A percentile compares a stretch with the other conserved stretches of the same genome.
Evolutionary conservation across 2,797 vertebrate genomes (phyloP).

Genomic region (Poecilia velifera): DNA sequence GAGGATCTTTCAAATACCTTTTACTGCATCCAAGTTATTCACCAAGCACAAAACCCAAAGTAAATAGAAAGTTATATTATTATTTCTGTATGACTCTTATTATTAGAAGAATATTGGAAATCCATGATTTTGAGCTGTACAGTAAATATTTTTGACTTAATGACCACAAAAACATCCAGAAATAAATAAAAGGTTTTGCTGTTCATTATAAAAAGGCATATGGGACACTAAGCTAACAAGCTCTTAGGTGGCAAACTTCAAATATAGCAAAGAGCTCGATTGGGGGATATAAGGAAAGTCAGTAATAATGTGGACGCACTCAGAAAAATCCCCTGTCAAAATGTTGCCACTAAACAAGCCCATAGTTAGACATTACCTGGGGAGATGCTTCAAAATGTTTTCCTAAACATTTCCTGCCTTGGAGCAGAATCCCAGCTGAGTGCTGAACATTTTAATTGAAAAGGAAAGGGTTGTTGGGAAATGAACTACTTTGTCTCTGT

Average conservation of each 20-base stretch:
- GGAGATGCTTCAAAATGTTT: slow-evolving; percentile 49
- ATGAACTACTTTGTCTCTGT: slow-evolving; percentile 26
- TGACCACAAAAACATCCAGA: slow-evolving; percentile 14
- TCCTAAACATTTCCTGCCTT: slow-evolving; percentile 44
- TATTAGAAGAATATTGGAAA: not conserved
- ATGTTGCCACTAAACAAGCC: slow-evolving; percentile 52
- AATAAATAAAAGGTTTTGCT: slow-evolving; percentile 19
- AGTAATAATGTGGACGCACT: slow-evolving; percentile 14
- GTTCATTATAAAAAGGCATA: slow-evolving; percentile 21
- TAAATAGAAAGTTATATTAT: too few species aligned
- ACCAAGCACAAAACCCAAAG: not conserved
- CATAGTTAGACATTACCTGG: slow-evolving; percentile 44
- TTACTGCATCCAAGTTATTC: not conserved
- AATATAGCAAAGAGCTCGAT: slow-evolving; percentile 23
- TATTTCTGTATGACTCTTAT: too few species aligned
- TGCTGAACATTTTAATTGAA: slow-evolving; percentile 59
- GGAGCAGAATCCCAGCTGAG: slow-evolving; percentile 52
- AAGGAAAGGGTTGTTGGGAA: slow-evolving; percentile 48
- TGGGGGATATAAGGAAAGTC: slow-evolving; percentile 24
- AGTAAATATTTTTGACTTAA: slow-evolving; percentile 13
- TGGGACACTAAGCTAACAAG: slow-evolving; percentile 34
- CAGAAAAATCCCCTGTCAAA: slow-evolving; percentile 41
- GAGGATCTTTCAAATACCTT: not conserved
- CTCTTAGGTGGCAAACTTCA: slow-evolving; percentile 23
- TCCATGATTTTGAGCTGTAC: not conserved